Conservation (phyloP, 2,797 vertebrate genomes). For the Sternotherus odoratus region DNA sequence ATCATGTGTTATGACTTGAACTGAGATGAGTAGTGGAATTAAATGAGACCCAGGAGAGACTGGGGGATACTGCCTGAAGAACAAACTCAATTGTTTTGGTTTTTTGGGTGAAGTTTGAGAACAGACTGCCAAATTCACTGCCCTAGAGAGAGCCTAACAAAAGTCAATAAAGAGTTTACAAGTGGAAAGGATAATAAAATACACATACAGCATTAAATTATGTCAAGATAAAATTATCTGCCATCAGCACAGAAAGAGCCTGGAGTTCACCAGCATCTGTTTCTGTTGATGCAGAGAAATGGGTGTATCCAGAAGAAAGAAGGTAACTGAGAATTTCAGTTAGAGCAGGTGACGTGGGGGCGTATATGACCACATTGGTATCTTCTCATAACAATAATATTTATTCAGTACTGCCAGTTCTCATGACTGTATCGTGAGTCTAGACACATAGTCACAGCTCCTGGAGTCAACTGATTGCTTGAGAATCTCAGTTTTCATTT, state of each 20-base stretch:
- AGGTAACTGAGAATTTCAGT: background rate
- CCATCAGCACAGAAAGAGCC: background rate
- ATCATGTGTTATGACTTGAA: slow-evolving; percentile 33
- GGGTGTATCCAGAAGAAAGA: background rate
- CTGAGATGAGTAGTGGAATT: slow-evolving; percentile 41
- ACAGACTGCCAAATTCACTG: background rate
- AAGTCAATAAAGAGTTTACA: background rate
- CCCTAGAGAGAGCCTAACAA: background rate
- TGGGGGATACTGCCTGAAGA: slow-evolving; percentile 28
- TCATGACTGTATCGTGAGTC: background rate
- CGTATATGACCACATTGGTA: background rate
- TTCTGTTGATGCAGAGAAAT: background rate
- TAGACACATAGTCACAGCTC: background rate
- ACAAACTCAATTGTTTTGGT: slow-evolving; percentile 8
- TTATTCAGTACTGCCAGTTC: background rate
- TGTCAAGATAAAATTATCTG: background rate
- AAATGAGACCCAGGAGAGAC: background rate
- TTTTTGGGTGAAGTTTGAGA: background rate
- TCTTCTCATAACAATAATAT: background rate
- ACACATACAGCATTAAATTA: slow-evolving; percentile 29
- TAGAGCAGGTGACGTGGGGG: background rate
- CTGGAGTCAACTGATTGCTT: background rate
- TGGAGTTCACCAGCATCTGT: background rate
- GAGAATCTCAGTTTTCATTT: background rate
- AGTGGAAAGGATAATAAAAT: background rate